These are phyloP conservation scores for Mionectes olivaceus DNA, from an alignment of 2,797 vertebrate species.

Conservation along the genomic window DNA sequence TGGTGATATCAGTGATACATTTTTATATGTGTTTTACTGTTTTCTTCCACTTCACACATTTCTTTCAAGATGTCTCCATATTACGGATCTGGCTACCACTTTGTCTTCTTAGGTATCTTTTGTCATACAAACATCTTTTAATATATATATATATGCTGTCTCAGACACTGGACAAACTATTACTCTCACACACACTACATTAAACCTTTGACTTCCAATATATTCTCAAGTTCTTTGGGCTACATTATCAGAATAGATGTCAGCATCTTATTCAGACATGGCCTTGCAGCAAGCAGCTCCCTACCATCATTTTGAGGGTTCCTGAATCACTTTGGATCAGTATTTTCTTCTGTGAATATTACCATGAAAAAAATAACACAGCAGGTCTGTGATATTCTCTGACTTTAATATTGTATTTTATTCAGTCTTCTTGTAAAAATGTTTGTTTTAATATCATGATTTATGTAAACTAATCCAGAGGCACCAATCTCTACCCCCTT, in stretches of 20 bases:
- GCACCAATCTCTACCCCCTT: neutral
- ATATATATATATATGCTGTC: neutral
- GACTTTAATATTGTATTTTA: neutral
- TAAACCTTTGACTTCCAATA: neutral
- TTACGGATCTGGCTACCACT: neutral
- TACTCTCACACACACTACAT: neutral
- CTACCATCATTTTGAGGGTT: neutral
- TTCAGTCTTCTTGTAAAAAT: neutral
- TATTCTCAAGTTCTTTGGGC: neutral
- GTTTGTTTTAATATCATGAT: neutral
- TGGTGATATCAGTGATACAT: neutral
- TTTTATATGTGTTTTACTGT: neutral
- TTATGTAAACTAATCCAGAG: neutral
- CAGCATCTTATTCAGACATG: neutral
- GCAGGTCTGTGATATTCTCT: neutral
- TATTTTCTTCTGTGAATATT: neutral
- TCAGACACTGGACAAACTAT: neutral
- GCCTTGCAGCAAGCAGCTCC: neutral
- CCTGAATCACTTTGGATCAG: neutral
- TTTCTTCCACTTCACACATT: neutral
- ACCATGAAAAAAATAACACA: neutral
- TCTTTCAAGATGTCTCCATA: neutral
- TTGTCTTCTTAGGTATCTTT: neutral
- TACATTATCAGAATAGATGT: neutral
- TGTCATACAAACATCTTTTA: neutral